These are phyloP conservation scores for Pammene aurita DNA, from an alignment of 2,888 invertebrate genomes.

Conservation along the genomic window DNA sequence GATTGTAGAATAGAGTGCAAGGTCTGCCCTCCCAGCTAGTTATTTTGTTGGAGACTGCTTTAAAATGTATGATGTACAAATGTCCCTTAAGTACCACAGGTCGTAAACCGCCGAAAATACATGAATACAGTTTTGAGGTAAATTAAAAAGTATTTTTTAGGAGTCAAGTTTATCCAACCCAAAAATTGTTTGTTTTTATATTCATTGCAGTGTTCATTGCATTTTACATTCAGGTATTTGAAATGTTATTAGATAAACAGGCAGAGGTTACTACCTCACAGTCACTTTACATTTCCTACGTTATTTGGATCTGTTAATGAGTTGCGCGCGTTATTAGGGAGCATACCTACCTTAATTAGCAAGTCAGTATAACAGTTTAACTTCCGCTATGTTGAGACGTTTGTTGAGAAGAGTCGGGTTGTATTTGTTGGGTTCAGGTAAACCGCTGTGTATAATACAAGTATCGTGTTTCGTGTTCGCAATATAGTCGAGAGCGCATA, in stretches of 20 bases:
- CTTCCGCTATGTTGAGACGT: not conserved
- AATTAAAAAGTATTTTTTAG: not conserved
- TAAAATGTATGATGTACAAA: slow-evolving; percentile 13
- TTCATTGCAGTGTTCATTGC: no score
- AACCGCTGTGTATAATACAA: slow-evolving; percentile 13
- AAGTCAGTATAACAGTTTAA: not conserved
- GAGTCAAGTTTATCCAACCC: no score
- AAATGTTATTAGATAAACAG: no score
- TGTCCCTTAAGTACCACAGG: not conserved
- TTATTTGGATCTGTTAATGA: slow-evolving; percentile 2
- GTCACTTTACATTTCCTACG: not conserved
- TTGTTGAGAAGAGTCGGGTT: not conserved
- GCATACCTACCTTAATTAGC: not conserved
- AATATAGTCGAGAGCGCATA: slow-evolving; percentile 40
- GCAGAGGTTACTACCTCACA: not conserved
- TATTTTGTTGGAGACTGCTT: slow-evolving; percentile 7
- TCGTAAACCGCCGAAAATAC: slow-evolving; percentile 5
- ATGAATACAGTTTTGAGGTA: not conserved
- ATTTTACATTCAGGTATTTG: no score
- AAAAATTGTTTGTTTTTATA: no score
- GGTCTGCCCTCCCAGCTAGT: slow-evolving; percentile 11
- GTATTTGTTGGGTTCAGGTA: slow-evolving; percentile 7
- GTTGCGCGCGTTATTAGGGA: not conserved
- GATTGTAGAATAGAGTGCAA: slow-evolving; percentile 24
- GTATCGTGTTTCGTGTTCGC: slow-evolving; percentile 27